Evolutionary conservation across 2,797 vertebrate species (phyloP).

Genomic region (Artibeus lituratus): DNA sequence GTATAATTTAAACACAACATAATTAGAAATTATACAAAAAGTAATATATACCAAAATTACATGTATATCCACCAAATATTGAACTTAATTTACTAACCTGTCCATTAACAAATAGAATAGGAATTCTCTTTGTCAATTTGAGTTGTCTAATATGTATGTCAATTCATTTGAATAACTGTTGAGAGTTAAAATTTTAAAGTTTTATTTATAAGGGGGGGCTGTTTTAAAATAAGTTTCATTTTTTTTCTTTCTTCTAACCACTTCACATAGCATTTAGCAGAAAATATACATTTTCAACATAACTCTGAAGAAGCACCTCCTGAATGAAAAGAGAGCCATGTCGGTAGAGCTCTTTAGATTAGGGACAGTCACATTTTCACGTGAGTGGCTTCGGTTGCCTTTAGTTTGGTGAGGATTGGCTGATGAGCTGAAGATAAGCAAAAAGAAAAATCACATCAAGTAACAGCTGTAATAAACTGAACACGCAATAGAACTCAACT

Average conservation of each 20-base stretch:
- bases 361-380: background rate
- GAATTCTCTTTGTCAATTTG: background rate
- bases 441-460: constrained; percentile 64
- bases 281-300: background rate
- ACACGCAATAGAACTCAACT: constrained; percentile 67
- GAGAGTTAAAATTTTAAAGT: background rate
- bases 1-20: background rate
- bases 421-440: constrained; percentile 34
- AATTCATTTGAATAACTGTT: background rate
- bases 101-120: background rate
- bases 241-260: background rate
- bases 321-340: background rate
- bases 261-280: background rate
- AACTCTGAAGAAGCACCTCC: background rate
- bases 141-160: background rate
- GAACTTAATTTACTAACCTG: background rate
- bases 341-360: background rate
- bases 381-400: background rate
- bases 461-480: constrained; percentile 53
- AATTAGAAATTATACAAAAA: background rate
- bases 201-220: background rate
- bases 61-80: background rate
- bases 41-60: background rate
- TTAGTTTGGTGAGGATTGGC: constrained; percentile 30
- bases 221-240: background rate